Conservation (phyloP, 2,113 vertebrate species). For the Indri indri region DNA sequence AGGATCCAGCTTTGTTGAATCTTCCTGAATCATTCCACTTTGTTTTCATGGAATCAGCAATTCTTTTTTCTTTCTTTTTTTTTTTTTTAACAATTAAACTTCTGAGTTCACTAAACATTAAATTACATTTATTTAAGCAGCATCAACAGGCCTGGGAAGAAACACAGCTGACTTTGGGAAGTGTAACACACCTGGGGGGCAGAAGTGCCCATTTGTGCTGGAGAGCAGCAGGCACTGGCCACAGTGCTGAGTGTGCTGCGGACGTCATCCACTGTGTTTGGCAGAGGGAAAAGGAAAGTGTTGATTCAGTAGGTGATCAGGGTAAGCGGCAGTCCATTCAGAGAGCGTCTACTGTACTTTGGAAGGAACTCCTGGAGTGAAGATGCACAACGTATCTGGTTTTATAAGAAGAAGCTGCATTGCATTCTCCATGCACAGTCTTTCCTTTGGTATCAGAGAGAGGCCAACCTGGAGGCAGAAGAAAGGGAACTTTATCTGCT, state of each 20-base stretch:
- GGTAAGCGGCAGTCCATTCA: not conserved
- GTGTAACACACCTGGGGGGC: not conserved
- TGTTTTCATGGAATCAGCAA: constrained; percentile 14
- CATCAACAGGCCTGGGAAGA: not conserved
- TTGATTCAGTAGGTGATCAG: not conserved
- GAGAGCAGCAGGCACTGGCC: not conserved
- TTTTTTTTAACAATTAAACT: not conserved
- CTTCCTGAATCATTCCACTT: constrained; percentile 38
- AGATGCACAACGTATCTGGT: not conserved
- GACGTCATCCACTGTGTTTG: not conserved
- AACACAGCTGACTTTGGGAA: not conserved
- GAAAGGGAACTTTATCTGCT: not conserved
- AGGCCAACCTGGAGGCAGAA: not conserved
- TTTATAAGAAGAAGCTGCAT: no score
- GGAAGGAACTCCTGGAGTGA: not conserved
- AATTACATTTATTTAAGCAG: not conserved
- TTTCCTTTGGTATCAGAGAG: not conserved
- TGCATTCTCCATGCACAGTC: not conserved
- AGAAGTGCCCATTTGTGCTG: fast-evolving
- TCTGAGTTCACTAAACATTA: not conserved
- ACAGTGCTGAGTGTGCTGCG: fast-evolving
- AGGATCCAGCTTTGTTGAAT: not conserved
- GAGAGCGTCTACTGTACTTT: not conserved
- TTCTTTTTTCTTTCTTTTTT: not conserved
- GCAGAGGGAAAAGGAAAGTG: not conserved